These are phyloP conservation scores for Ichneumoninae sp. DNA, from an alignment of 2,888 invertebrate species.

Conservation along the genomic window DNA sequence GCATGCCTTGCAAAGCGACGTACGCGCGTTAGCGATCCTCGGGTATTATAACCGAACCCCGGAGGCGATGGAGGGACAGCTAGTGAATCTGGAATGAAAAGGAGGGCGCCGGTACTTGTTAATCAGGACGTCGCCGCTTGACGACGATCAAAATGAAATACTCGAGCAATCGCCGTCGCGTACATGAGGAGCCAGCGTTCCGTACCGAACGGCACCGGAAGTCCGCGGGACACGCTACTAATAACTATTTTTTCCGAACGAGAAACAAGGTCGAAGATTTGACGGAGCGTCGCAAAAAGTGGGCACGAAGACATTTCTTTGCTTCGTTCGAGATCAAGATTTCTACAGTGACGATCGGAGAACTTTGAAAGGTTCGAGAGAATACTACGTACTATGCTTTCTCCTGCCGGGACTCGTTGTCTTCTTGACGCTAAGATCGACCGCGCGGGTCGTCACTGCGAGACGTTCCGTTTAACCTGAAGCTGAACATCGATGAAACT, in stretches of 20 bases:
- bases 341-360: slow-evolving; percentile 17
- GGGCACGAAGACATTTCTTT: neutral
- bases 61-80: slow-evolving; percentile 51
- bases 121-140: slow-evolving; percentile 62
- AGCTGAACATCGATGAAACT: slow-evolving; percentile 1
- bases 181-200: neutral
- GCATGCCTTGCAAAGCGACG: slow-evolving; percentile 27
- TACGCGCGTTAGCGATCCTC: slow-evolving; percentile 9
- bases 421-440: slow-evolving; percentile 16
- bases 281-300: slow-evolving; percentile 24
- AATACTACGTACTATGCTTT: slow-evolving; percentile 6
- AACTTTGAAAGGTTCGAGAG: neutral
- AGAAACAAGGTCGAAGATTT: slow-evolving; percentile 13
- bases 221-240: neutral
- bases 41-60: slow-evolving; percentile 50
- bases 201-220: slow-evolving; percentile 8
- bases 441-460: neutral
- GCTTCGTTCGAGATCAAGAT: neutral
- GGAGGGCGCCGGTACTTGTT: slow-evolving; percentile 62
- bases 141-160: slow-evolving; percentile 32
- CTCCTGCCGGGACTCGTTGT: slow-evolving; percentile 5
- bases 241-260: neutral
- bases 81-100: slow-evolving; percentile 67
- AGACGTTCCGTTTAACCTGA: slow-evolving; percentile 4
- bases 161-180: neutral